Conservation (phyloP, 1,140 invertebrate species). For the Tetramorium parvispinum region DNA sequence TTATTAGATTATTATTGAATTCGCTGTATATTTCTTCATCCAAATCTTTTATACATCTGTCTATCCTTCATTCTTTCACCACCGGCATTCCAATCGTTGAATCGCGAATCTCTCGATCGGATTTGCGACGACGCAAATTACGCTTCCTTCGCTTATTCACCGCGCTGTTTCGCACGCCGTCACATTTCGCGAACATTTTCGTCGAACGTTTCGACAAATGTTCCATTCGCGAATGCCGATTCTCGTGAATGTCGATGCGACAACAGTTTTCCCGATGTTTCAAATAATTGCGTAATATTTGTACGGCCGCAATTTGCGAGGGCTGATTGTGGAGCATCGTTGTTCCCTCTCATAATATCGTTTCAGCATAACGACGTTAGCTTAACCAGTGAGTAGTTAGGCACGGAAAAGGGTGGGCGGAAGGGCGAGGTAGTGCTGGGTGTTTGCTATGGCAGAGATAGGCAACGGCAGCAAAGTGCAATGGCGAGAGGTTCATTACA, state of each 20-base stretch:
- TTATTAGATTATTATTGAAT: slow-evolving; percentile 8
- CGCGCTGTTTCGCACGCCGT: neutral
- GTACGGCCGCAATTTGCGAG: slow-evolving; percentile 34
- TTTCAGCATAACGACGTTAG: slow-evolving; percentile 77
- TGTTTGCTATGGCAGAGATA: slow-evolving; percentile 57
- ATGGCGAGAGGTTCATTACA: neutral
- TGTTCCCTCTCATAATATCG: slow-evolving; percentile 66
- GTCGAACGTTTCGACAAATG: neutral
- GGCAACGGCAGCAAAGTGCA: slow-evolving; percentile 29
- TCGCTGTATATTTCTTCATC: neutral
- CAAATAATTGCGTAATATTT: slow-evolving; percentile 60
- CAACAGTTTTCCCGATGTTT: neutral
- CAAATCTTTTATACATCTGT: neutral
- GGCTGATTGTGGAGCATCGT: neutral
- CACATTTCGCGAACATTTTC: neutral
- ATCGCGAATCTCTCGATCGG: slow-evolving; percentile 4
- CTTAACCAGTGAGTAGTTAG: slow-evolving; percentile 71
- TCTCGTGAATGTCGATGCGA: neutral
- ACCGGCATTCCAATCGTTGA: neutral
- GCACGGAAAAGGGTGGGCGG: slow-evolving; percentile 56
- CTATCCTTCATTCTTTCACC: neutral
- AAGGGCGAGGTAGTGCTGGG: slow-evolving; percentile 20
- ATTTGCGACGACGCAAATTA: slow-evolving; percentile 13
- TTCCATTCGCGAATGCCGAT: neutral
- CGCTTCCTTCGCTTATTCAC: neutral